Evolutionary conservation across 2,888 invertebrate species (phyloP).

Genomic region (Latrodectus elegans): DNA sequence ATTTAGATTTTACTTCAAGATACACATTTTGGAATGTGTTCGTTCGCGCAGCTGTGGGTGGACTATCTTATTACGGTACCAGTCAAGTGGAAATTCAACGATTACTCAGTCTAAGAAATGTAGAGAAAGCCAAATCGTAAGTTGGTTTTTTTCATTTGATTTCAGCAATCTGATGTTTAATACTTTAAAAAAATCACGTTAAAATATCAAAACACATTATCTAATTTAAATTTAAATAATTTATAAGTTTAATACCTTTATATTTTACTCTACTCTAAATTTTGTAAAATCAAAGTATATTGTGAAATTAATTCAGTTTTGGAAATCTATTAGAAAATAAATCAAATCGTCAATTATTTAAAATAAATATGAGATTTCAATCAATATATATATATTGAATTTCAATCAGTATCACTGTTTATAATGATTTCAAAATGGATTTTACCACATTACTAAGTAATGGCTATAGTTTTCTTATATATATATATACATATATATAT

Average conservation of each 20-base stretch:
- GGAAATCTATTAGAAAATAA: background rate
- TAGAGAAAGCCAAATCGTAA: background rate
- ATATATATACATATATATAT: too few species aligned
- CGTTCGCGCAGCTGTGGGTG: background rate
- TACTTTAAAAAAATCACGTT: background rate
- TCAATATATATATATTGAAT: too few species aligned
- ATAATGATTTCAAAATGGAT: too few species aligned
- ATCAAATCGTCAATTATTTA: too few species aligned
- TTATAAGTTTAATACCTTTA: background rate
- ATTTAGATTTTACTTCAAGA: constrained; percentile 10
- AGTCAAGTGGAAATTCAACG: constrained; percentile 42
- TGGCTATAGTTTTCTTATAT: too few species aligned
- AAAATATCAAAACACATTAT: background rate
- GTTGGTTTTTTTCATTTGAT: background rate
- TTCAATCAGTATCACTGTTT: too few species aligned
- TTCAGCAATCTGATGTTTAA: background rate
- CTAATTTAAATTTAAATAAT: background rate
- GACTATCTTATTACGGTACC: constrained; percentile 15
- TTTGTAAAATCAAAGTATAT: background rate
- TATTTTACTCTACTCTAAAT: background rate
- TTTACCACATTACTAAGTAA: too few species aligned
- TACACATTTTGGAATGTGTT: constrained; percentile 27
- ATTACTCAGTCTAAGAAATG: constrained; percentile 23
- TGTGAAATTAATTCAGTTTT: background rate
- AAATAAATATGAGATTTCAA: too few species aligned